Base-by-base conservation (phyloP, 2,113 vertebrate species). In the Strigops habroptila region DNA sequence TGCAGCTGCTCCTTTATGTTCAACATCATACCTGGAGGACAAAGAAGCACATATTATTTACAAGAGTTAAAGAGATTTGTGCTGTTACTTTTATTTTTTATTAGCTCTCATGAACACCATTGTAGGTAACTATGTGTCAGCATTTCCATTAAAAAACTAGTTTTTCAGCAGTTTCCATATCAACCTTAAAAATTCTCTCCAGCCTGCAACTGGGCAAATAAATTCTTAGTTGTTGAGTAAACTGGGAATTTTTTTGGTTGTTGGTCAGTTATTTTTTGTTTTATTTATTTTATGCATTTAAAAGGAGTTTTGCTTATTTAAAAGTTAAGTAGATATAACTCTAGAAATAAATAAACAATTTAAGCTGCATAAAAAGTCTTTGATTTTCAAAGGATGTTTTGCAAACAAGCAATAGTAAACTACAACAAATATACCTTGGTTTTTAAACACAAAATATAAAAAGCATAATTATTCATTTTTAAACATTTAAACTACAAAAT, bases 131-230 rank as follows among this genome's bases (percentile, higher is more conserved):
- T n/a, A 70, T 92, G 67, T 60, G 70, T 84, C 85, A 25, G 18
- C 71, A 94, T 93, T 97, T 96, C 91, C 86, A 89, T 93, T 90
- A 82, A 90, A 97, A 95, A 88, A 37, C 24, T 71, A 75, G 79
- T 88, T 94, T 97, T 95, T 92, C 89, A 97, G 79, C 43, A 92
- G 70, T 96, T 97, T 96, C 78, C 95, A 94, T 77, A 73, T 93
- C 71, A 91, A 23, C 77, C 77, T 39, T 95, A 96, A 97, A 97
- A 97, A 94, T 79, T 87, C 37, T 78, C 67, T 81, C 30, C 68
- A 86, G 60, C 24, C 79, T 97, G 78, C 74, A 92, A 83, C 55
- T 94, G 16, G 14, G 51, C 62, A 97, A 97, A 85, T 18, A 94
- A 93, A 68, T 73, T 82, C 59, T 93, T 80, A 95, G 74, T 41